phyloP scores from a whole-genome alignment of 2,888 invertebrate species.

The Oscheius myriophilus region DNA sequence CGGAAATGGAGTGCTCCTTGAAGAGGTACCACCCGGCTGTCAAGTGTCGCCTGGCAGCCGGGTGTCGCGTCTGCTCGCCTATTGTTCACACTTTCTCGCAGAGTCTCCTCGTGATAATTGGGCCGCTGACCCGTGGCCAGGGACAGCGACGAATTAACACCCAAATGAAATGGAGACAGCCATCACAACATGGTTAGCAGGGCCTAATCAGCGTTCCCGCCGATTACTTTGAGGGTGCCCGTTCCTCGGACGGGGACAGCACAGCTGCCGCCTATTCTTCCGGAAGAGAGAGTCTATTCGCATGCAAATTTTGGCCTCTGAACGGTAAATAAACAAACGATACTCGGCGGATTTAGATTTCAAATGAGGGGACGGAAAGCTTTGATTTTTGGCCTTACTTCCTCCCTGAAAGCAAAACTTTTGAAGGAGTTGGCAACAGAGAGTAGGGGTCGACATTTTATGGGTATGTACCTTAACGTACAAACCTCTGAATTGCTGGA shows the following conservation, averaged over 20 bases:
- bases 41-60: constrained; percentile 26
- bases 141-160: constrained; percentile 24
- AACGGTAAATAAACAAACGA: too few relatives aligned
- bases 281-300: constrained; percentile 12
- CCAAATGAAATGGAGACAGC: constrained; percentile 31
- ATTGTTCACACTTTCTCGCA: constrained; percentile 14
- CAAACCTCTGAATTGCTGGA: too few relatives aligned
- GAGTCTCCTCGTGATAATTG: constrained; percentile 18
- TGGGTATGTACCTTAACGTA: too few relatives aligned
- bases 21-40: constrained; percentile 20
- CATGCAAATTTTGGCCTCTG: constrained; percentile 24
- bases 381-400: background rate
- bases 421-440: too few relatives aligned
- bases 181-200: constrained; percentile 30
- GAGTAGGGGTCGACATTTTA: too few relatives aligned
- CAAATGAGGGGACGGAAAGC: constrained; percentile 1
- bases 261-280: constrained; percentile 20
- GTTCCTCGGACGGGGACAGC: background rate
- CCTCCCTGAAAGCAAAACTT: too few relatives aligned
- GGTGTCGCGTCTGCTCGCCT: too few relatives aligned
- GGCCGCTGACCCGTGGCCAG: constrained; percentile 2
- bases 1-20: constrained; percentile 27
- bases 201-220: constrained; percentile 27
- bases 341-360: too few relatives aligned
- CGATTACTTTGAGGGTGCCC: constrained; percentile 15